phyloP scores from a whole-genome alignment of 2,888 invertebrate species.

The Shargacucullia verbasci region DNA sequence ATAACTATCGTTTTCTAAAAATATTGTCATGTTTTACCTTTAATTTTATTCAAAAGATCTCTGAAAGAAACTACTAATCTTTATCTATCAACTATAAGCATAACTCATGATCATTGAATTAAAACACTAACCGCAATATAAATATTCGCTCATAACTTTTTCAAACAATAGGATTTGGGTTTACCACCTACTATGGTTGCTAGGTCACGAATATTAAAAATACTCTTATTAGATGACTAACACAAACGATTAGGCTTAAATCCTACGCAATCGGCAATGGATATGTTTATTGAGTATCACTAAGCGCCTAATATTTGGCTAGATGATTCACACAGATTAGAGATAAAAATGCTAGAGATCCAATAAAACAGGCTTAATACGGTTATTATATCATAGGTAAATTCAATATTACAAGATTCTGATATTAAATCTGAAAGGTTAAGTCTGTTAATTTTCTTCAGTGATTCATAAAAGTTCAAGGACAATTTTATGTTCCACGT shows the following conservation, averaged over 20 bases:
- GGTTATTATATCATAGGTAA: not conserved
- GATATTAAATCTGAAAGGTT: not conserved
- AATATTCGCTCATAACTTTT: slow-evolving; percentile 16
- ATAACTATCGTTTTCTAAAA: no score
- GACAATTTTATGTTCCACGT: no score
- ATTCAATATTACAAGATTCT: not conserved
- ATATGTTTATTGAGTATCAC: slow-evolving; percentile 1
- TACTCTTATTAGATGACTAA: slow-evolving; percentile 32
- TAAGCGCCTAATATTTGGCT: slow-evolving; percentile 6
- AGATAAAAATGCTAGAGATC: slow-evolving; percentile 13
- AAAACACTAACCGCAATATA: slow-evolving; percentile 4
- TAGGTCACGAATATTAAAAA: slow-evolving; percentile 1
- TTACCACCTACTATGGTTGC: slow-evolving; percentile 25
- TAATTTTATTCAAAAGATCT: no score
- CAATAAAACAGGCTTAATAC: slow-evolving; percentile 17
- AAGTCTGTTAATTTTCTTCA: no score
- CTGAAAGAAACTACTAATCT: no score
- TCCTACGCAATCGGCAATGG: slow-evolving; percentile 27
- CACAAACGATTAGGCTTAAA: slow-evolving; percentile 7
- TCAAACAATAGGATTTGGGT: slow-evolving; percentile 19
- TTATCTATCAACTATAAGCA: not conserved
- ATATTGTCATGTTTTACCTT: no score
- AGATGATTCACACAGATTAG: slow-evolving; percentile 15
- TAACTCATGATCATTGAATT: slow-evolving; percentile 15
- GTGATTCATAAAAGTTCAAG: no score